Evolutionary conservation across 1,140 invertebrate genomes (phyloP).

Genomic region (Conus ventricosus): DNA sequence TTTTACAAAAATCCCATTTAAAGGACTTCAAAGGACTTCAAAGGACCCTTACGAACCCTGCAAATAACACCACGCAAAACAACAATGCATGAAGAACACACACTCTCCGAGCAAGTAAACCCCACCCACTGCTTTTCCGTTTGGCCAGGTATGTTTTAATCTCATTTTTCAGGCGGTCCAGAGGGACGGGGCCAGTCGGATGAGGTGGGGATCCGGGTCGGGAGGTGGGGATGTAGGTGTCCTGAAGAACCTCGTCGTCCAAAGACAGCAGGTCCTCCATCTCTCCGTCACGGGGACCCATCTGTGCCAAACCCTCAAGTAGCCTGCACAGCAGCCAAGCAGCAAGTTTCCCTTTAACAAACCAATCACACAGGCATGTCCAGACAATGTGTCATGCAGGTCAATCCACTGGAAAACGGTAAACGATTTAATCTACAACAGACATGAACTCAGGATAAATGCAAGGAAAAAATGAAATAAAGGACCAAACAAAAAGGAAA

Average conservation of each 20-base stretch:
- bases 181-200: constrained; percentile 75
- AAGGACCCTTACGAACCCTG: too few relatives aligned
- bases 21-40: too few relatives aligned
- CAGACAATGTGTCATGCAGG: too few relatives aligned
- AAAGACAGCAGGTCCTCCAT: constrained; percentile 71
- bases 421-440: too few relatives aligned
- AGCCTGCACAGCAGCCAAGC: constrained; percentile 75
- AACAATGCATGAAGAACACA: too few relatives aligned
- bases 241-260: constrained; percentile 70
- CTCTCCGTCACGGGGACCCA: constrained; percentile 66
- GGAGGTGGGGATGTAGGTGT: constrained; percentile 64
- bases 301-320: constrained; percentile 74
- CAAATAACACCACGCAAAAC: neutral
- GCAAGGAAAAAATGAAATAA: too few relatives aligned
- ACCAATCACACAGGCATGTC: too few relatives aligned
- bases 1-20: too few relatives aligned
- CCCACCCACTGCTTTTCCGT: constrained; percentile 56
- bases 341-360: too few relatives aligned
- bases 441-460: too few relatives aligned
- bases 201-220: constrained; percentile 66
- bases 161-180: constrained; percentile 81
- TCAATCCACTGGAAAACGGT: too few relatives aligned
- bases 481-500: too few relatives aligned
- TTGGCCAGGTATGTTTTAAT: constrained; percentile 82
- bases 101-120: constrained; percentile 59